Conservation (phyloP, 2,113 vertebrate genomes). For the Apus apus region DNA sequence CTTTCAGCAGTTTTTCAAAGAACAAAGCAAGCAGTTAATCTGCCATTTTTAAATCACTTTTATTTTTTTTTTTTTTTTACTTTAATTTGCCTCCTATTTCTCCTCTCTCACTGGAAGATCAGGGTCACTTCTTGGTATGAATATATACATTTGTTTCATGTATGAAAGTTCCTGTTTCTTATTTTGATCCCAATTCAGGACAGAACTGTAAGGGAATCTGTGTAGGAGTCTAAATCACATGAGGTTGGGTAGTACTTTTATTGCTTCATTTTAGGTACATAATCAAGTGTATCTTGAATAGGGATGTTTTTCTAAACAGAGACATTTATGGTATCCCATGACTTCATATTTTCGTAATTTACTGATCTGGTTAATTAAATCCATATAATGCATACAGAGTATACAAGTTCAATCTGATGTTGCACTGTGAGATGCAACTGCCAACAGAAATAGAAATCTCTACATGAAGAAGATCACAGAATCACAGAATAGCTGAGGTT, state of each 20-base stretch:
- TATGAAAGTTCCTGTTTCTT: background rate
- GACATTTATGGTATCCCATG: background rate
- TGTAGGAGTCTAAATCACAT: background rate
- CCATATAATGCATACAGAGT: background rate
- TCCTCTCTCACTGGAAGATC: background rate
- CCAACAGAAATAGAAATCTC: background rate
- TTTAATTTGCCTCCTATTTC: background rate
- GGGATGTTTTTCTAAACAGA: background rate
- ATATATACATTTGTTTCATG: background rate
- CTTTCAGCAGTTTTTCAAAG: background rate
- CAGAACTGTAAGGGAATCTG: background rate
- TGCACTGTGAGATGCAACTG: background rate
- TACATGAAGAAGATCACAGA: background rate
- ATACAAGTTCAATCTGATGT: background rate
- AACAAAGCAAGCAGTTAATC: background rate
- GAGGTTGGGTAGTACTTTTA: background rate
- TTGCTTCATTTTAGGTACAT: background rate
- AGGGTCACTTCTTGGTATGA: background rate
- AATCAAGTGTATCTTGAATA: background rate
- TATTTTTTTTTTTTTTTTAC: no score
- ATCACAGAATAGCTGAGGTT: background rate
- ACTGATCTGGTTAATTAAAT: background rate
- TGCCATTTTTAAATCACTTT: background rate
- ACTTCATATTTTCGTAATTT: background rate
- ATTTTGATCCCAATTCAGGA: background rate